Base-by-base conservation (phyloP, 2,888 invertebrate species). In the Sialis fuliginosa region DNA sequence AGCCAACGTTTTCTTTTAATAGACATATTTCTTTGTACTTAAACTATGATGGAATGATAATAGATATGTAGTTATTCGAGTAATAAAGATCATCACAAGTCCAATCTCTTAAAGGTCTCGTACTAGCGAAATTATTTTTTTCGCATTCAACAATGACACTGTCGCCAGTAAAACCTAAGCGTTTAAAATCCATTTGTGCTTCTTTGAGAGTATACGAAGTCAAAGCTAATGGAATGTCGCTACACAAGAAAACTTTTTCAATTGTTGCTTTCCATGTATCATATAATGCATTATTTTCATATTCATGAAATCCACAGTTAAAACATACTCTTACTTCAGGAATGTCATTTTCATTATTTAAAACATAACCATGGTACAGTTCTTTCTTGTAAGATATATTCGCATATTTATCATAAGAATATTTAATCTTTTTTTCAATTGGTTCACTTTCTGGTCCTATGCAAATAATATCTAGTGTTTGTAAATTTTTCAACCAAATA, bases 241-340 rank as follows among this genome's bases (percentile, higher is more conserved):
- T 46, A 31, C 55, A 45, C 13, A 58, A 32, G 22, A 63, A 51
- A 45, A 22, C 22, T 22, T 46, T 50, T 6, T 52, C 48, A 33
- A 63, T 48, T 39, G 60, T 57, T 8, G 51, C 47, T 35, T 49
- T 45, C 62, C 63, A 63, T 5, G 53, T 51, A 50, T 61, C 57
- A 13, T 41, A 40, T 6, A 47, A 48, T 6, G 48, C 41, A 9
- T 34, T 10, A 22, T 51, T 50, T 47, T 53, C 48, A 48, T 51
- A 56, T 49, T 59, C 60, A 52, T 62, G 60, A 44, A 63, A 52
- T 30, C 62, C 62, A 52, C 60, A 60, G 50, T 63, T 63, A 48
- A 61, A 60, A 1, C 57, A 58, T 7, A 60, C 54, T 12, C 61
- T 56, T 34, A 60, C 42, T 52, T 61, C 57, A n/a, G 50, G 51